Evolutionary conservation across 2,888 invertebrate genomes (phyloP).

Genomic region (Liodrosophila aerea): DNA sequence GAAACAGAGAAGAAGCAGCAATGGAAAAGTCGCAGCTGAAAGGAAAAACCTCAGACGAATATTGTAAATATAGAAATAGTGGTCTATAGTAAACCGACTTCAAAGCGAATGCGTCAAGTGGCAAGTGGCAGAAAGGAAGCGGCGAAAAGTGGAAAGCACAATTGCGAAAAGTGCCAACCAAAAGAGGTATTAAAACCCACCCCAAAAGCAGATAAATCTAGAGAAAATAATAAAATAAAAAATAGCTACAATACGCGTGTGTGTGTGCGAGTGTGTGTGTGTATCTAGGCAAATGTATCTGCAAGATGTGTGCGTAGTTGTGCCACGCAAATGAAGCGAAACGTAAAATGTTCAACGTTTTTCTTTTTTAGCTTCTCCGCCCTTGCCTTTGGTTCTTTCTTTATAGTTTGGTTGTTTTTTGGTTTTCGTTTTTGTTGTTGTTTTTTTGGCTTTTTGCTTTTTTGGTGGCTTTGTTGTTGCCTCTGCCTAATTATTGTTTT

Average conservation of each 20-base stretch:
- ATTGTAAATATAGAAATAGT: constrained; percentile 48
- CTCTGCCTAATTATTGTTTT: constrained; percentile 74
- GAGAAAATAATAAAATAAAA: no score
- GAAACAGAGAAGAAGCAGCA: constrained; percentile 14
- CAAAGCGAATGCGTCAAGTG: constrained; percentile 55
- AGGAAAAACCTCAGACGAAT: constrained; percentile 25
- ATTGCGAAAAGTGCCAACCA: constrained; percentile 27
- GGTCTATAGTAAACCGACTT: constrained; percentile 51
- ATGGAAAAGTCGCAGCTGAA: constrained; percentile 16
- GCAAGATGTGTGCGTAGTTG: constrained; percentile 45
- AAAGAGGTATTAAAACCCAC: constrained; percentile 34
- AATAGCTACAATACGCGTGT: no score
- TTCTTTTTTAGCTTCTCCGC: constrained; percentile 51
- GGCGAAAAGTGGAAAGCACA: no score
- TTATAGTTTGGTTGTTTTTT: constrained; percentile 15
- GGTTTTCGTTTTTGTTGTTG: constrained; percentile 4
- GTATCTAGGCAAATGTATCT: constrained; percentile 51
- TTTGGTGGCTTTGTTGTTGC: constrained; percentile 11
- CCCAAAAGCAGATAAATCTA: constrained; percentile 30
- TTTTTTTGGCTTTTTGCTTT: constrained; percentile 19
- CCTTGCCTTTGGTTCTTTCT: constrained; percentile 36
- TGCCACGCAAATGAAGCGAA: constrained; percentile 78
- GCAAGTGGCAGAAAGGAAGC: constrained; percentile 33
- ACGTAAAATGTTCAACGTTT: constrained; percentile 56
- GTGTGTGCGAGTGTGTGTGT: constrained; percentile 21